A percentile compares a stretch with the other conserved stretches of the same genome.
These are phyloP conservation scores for Resseliella maxima DNA, from an alignment of 2,888 invertebrate genomes.

Conservation along the genomic window DNA sequence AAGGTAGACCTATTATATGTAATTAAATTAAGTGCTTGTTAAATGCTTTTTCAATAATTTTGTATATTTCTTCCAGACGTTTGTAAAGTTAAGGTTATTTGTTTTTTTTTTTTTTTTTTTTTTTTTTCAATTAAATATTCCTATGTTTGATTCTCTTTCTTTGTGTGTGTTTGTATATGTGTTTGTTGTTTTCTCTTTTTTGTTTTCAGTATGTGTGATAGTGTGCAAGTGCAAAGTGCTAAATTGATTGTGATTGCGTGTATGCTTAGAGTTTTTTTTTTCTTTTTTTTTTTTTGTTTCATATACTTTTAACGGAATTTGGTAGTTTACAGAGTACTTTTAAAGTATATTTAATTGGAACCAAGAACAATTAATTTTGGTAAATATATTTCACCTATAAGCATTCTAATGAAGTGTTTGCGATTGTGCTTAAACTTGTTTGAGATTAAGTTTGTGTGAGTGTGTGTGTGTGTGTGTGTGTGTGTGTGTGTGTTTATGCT, in stretches of 20 bases:
- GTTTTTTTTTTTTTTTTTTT: neutral
- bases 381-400: neutral
- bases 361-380: neutral
- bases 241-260: neutral
- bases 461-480: constrained; percentile 17
- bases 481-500: neutral
- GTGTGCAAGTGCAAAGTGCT: constrained; percentile 27
- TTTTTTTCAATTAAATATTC: constrained; percentile 56
- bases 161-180: too few relatives aligned
- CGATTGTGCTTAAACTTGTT: neutral
- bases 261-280: neutral
- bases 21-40: constrained; percentile 31
- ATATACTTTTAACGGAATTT: neutral
- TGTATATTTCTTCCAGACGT: constrained; percentile 32
- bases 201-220: constrained; percentile 53
- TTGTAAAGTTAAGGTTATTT: constrained; percentile 30
- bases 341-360: neutral
- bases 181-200: constrained; percentile 40
- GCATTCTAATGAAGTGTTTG: neutral
- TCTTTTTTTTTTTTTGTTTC: neutral
- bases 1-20: constrained; percentile 10
- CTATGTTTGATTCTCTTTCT: too few relatives aligned
- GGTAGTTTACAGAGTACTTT: neutral
- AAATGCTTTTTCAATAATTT: constrained; percentile 70
- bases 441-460: neutral